Evolutionary conservation across 2,113 vertebrate species (phyloP).

Genomic region (Crotalus horridus): DNA sequence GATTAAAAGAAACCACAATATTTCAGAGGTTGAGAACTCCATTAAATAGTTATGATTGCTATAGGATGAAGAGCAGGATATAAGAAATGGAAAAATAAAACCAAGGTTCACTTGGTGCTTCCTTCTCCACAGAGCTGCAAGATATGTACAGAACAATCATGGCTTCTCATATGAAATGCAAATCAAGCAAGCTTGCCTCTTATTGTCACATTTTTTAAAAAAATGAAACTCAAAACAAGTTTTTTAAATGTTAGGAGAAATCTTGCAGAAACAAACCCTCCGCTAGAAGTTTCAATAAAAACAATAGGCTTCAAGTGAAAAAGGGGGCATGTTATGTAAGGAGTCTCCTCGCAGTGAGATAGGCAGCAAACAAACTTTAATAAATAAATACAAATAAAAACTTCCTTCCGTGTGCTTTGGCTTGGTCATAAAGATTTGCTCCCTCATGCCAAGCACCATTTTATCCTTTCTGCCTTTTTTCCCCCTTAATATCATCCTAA

Average conservation of each 20-base stretch:
- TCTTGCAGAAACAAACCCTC: background rate
- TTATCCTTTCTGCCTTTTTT: background rate
- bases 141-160: background rate
- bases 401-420: background rate
- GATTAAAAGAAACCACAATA: background rate
- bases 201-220: no score
- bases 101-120: background rate
- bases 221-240: background rate
- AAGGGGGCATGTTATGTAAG: background rate
- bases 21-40: background rate
- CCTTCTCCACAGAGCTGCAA: background rate
- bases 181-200: background rate
- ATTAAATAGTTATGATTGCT: background rate
- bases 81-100: background rate
- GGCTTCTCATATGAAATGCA: background rate
- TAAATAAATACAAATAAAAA: background rate
- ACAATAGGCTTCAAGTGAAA: background rate
- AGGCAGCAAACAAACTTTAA: background rate
- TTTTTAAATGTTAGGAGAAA: background rate
- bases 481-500: background rate
- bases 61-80: background rate
- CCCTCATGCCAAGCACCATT: background rate
- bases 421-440: background rate
- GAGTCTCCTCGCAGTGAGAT: background rate
- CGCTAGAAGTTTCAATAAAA: background rate